phyloP scores from a whole-genome alignment of 2,113 vertebrate genomes.

The Melozone crissalis region DNA sequence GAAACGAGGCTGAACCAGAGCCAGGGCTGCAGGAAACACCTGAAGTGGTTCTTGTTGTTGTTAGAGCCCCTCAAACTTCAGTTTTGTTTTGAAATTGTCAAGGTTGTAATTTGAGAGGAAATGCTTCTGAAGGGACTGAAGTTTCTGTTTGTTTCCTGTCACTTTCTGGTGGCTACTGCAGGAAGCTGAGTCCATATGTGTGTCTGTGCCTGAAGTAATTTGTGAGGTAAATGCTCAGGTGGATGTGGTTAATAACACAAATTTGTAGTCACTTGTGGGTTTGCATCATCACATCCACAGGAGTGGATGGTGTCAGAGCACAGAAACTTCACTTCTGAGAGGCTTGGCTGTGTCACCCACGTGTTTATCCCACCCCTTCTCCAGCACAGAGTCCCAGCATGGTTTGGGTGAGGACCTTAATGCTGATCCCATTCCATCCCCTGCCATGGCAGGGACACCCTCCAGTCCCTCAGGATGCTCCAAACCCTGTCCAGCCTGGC shows the following conservation, averaged over 20 bases:
- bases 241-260: not conserved
- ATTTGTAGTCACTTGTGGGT: not conserved
- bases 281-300: not conserved
- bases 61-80: not conserved
- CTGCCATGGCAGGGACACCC: not conserved
- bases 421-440: not conserved
- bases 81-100: not conserved
- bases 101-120: not conserved
- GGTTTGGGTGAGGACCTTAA: not conserved
- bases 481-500: rapidly evolving
- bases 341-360: not conserved
- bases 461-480: not conserved
- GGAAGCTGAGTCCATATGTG: rapidly evolving
- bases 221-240: rapidly evolving
- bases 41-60: not conserved
- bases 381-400: not conserved
- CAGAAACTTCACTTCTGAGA: not conserved
- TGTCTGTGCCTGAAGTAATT: not conserved
- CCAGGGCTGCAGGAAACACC: not conserved
- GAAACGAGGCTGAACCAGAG: not conserved
- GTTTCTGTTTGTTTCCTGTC: not conserved
- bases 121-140: not conserved
- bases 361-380: not conserved
- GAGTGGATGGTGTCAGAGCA: not conserved
- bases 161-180: rapidly evolving